Base-by-base conservation (phyloP, 2,113 vertebrate species). In the Colinus virginianus region DNA sequence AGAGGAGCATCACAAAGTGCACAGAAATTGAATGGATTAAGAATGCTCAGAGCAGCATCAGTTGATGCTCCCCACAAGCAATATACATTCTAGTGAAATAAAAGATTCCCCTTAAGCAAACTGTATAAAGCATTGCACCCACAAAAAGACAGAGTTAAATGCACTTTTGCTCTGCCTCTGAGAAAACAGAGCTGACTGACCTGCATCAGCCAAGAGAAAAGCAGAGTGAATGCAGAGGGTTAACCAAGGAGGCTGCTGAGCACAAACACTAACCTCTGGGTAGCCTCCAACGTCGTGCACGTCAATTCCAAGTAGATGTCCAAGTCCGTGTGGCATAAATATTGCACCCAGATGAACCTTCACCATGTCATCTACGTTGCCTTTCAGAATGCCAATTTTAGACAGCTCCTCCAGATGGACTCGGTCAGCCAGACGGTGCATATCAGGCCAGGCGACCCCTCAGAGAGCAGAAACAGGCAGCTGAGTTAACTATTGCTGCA, bases 271-370 rank as follows among this genome's bases (percentile, higher is more conserved):
- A 93, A 99, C 99, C 99, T 99, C 97, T 34, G 99, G 99, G 96
- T 99, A 99, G 70, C 99, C 99, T 67, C 99, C 99, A 84, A 99
- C 99, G 9, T 99, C 99, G 1, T 99, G 99, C 69, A 99, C 99
- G 1, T 99, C 99, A 9, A 99, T 98, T 91, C 99, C 99, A 96
- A 99, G 97, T 61, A 99, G 98, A 96, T 99, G 99, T 89, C 99
- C 99, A 42, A 99, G 98, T 49, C 99, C 99, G 2, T 99, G 99
- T 55, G 99, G 99, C 99, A 99, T 99, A 97, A 99, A 99, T 77
- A 99, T 83, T 1, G 99, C 97, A 30, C 99, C 99, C 97, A 99
- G 71, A 96, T 99, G 98, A 88, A 97, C 98, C 96, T 98, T 98
- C 96, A 98, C 81, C 99, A 99, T 99, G 96, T 99, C 98, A 8